Evolutionary conservation across 2,797 vertebrate genomes (phyloP).

Genomic region (Nannoperca australis): DNA sequence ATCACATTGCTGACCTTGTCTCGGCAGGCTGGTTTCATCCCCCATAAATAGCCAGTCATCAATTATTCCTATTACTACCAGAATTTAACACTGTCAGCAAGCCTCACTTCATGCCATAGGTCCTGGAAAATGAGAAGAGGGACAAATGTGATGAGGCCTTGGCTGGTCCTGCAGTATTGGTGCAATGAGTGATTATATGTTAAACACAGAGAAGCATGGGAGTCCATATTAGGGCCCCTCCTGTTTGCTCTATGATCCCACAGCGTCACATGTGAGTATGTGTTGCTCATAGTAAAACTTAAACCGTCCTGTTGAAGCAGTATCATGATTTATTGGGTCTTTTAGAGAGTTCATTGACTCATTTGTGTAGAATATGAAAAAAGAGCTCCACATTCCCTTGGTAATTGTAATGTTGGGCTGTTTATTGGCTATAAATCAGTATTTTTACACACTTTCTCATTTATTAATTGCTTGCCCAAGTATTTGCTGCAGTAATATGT

Average conservation of each 20-base stretch:
- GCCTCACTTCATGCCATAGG: slow-evolving; percentile 22
- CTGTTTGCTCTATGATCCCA: slow-evolving; percentile 22
- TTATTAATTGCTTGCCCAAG: neutral
- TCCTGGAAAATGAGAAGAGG: slow-evolving; percentile 33
- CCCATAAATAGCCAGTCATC: slow-evolving; percentile 60
- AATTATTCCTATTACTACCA: slow-evolving; percentile 50
- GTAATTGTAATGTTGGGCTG: neutral
- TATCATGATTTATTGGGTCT: slow-evolving; percentile 10
- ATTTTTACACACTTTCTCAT: slow-evolving; percentile 2
- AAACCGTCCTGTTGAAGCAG: neutral
- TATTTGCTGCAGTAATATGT: neutral
- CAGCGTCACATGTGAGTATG: slow-evolving; percentile 15
- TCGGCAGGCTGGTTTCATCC: slow-evolving; percentile 31
- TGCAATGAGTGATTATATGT: slow-evolving; percentile 31
- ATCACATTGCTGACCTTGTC: slow-evolving; percentile 71
- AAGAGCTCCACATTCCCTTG: neutral
- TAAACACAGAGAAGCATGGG: slow-evolving; percentile 21
- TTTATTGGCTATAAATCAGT: slow-evolving; percentile 1
- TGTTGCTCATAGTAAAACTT: slow-evolving; percentile 2
- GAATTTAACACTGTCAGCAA: slow-evolving; percentile 48
- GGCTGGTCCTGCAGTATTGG: slow-evolving; percentile 17
- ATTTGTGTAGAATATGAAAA: neutral
- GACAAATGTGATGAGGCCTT: slow-evolving; percentile 30
- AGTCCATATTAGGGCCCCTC: slow-evolving; percentile 20
- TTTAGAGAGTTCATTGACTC: neutral